phyloP scores from a whole-genome alignment of 1,140 invertebrate species.

The Doryteuthis pealeii region DNA sequence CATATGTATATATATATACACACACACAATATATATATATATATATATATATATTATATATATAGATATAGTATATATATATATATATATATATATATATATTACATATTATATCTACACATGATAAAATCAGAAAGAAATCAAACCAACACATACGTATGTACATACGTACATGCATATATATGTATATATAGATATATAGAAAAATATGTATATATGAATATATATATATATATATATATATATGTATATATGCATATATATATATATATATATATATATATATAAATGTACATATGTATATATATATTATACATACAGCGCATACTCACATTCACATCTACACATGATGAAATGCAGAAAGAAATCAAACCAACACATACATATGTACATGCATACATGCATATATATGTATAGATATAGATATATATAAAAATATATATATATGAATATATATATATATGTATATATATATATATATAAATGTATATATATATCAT shows the following conservation, averaged over 20 bases:
- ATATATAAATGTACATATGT: background rate
- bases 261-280: background rate
- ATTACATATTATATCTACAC: too few relatives aligned
- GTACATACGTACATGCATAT: slow-evolving; percentile 18
- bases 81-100: too few relatives aligned
- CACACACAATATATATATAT: too few relatives aligned
- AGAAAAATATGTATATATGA: slow-evolving; percentile 22
- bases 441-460: background rate
- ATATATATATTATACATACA: background rate
- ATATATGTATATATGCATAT: background rate
- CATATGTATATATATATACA: too few relatives aligned
- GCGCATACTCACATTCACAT: background rate
- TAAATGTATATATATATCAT: background rate
- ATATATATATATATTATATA: too few relatives aligned
- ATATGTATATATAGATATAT: slow-evolving; percentile 23
- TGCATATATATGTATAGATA: background rate
- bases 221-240: slow-evolving; percentile 1
- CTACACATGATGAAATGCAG: background rate
- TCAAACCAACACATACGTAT: slow-evolving; percentile 16
- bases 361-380: background rate
- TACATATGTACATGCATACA: background rate
- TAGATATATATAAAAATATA: background rate
- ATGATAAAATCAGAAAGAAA: too few relatives aligned
- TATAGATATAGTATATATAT: too few relatives aligned
- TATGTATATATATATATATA: background rate